Evolutionary conservation across 2,113 vertebrate species (phyloP), one percentile per base, ranked within the genome.

Genomic region (Zosterops lateralis): DNA sequence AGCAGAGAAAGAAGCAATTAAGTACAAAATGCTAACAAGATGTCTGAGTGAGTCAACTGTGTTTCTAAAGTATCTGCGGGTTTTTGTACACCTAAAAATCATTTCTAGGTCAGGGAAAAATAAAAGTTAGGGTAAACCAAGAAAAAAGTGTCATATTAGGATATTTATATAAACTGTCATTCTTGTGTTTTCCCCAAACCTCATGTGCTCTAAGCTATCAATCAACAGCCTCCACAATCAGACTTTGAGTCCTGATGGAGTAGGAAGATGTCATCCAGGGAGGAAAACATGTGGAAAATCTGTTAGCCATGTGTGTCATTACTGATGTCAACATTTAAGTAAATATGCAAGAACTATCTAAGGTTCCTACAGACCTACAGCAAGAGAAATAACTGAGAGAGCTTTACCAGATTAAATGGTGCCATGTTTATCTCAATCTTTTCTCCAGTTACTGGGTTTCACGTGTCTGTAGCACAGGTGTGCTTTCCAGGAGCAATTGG

Each of bases 251-350:
- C 95, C 95, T 98, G 97, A 96, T 91, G 93, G 97, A 96, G 96
- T 42, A 89, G 91, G 96, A 95, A 95, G 96, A 96, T 95, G 96
- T 96, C 97, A 97, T 97, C 96, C 95, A 90, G 90, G 91, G 96
- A 96, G 92, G 84, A 96, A 98, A 97, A 97, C 95, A 97, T 93
- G 96, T 96, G 95, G 96, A 85, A 97, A 97, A 97, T 98, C 97
- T 98, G 97, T 96, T 97, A 94, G 90, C 97, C 98, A 97, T 96
- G 96, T 98, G 97, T 98, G 97, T 97, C 95, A 92, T 95, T 96
- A 93, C 96, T 66, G 92, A 94, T 97, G 95, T 97, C 96, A 96
- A 94, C 95, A 80, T 91, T 96, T 85, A 96, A 95, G 96, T 93
- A 95, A 97, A 96, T 88, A 95, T 70, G 89, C 92, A 95, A 96